Base-by-base conservation (phyloP, 2,797 vertebrate genomes). In the Falco naumanni region DNA sequence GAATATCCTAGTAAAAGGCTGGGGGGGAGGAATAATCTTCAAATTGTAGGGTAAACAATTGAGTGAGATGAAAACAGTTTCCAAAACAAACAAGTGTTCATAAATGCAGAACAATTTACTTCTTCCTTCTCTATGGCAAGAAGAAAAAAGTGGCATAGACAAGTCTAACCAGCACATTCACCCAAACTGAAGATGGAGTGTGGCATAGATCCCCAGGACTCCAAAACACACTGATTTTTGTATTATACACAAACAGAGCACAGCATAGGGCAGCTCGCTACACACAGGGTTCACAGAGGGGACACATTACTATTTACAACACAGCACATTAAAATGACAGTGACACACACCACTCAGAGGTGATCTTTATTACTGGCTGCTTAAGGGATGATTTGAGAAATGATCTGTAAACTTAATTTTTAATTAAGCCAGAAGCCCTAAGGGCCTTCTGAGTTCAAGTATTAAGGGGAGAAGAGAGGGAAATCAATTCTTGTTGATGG, bases 371-470 rank as follows among this genome's bases (percentile, higher is more conserved):
- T 97, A 97, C 93, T 96, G 93, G 72, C 94, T 97, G 94, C 96
- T 97, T 97, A 91, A 93, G 95, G 96, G 96, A 96, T 25, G 21
- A 96, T 94, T 96, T 97, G 97, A 97, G 96, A 96, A 96, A 97
- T 96, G 60, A 97, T 97, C 97, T 97, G 97, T 96, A 97, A 97
- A 95, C 96, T 98, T 98, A 97, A 97, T 97, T 97, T 98, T 97
- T 97, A 98, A 98, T 97, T 97, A 98, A 97, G 87, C 94, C 86
- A 93, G 90, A 96, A 90, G 89, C 91, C 96, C 94, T 92, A 75
- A 92, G 87, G 96, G 85, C 84, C 84, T 95, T 94, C 84, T 78
- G 87, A 97, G 95, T 96, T 98, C 94, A 96, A 96, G 87, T 77
- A 82, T 95, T 72, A 81, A 91, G 66, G 76, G 92, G 91, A 85